phyloP scores from a whole-genome alignment of 2,113 vertebrate genomes.

The Falcunculus frontatus region DNA sequence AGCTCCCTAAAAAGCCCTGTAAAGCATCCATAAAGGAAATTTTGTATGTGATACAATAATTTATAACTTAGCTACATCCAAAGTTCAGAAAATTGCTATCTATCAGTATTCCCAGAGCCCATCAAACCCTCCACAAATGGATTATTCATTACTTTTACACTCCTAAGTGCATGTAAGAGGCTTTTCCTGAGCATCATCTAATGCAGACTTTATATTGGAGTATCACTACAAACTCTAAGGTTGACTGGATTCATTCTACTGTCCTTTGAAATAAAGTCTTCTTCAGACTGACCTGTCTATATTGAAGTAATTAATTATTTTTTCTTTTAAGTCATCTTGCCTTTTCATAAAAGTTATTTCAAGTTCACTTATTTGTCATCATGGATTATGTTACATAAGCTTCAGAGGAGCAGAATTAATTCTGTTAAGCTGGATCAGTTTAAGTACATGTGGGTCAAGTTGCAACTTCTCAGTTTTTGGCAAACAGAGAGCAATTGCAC shows the following conservation, averaged over 20 bases:
- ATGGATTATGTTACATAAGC: not conserved
- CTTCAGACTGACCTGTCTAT: not conserved
- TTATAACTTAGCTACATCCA: not conserved
- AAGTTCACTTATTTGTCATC: not conserved
- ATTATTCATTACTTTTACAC: not conserved
- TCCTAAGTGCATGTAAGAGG: not conserved
- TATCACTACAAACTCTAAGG: not conserved
- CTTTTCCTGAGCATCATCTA: not conserved
- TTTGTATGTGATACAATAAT: not conserved
- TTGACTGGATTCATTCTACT: not conserved
- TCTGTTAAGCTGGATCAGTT: not conserved
- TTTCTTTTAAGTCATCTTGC: not conserved
- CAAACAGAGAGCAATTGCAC: not conserved
- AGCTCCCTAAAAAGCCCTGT: not conserved
- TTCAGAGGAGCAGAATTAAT: not conserved
- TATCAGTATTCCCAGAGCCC: not conserved
- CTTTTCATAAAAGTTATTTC: not conserved
- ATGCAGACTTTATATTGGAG: not conserved
- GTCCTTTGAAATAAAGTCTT: not conserved
- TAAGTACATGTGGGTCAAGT: not conserved
- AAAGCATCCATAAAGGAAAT: not conserved
- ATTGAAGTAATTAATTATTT: slow-evolving; percentile 1
- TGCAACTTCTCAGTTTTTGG: not conserved
- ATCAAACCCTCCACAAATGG: not conserved
- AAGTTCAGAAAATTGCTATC: not conserved